A percentile compares a stretch with the other conserved stretches of the same genome.
These are phyloP conservation scores for Synaphobranchus kaupii DNA, from an alignment of 2,797 vertebrate species.

Conservation along the genomic window DNA sequence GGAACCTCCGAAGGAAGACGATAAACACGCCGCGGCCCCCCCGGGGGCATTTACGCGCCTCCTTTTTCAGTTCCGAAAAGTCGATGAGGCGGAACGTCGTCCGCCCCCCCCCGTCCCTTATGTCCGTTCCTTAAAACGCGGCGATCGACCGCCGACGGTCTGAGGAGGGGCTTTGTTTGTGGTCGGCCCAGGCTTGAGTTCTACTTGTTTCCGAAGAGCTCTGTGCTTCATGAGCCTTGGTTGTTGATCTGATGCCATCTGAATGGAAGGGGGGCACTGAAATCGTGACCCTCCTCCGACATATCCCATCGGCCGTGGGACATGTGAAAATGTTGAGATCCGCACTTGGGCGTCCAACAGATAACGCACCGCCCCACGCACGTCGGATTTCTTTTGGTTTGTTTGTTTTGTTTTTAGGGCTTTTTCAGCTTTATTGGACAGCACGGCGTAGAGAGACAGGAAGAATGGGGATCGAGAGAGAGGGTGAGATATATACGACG, in stretches of 20 bases:
- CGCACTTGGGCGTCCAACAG: neutral
- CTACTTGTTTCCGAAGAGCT: neutral
- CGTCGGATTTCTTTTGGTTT: neutral
- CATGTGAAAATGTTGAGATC: conserved; percentile 4
- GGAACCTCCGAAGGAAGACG: neutral
- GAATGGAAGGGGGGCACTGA: neutral
- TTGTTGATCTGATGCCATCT: neutral
- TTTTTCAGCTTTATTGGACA: no score
- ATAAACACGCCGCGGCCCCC: neutral
- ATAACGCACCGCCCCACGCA: neutral
- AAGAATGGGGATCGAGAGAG: no score
- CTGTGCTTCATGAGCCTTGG: neutral
- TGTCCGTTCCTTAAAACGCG: neutral
- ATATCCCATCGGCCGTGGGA: neutral
- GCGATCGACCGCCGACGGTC: neutral
- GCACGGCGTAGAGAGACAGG: no score
- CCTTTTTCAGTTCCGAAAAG: neutral
- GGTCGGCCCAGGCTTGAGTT: neutral
- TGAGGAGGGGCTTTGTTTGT: neutral
- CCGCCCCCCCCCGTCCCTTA: neutral
- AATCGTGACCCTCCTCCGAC: neutral
- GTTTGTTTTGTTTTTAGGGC: no score
- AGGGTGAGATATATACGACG: no score
- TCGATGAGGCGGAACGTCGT: conserved; percentile 1
- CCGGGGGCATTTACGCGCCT: neutral